phyloP scores from a whole-genome alignment of 2,797 vertebrate genomes.

The Tinamus major region DNA sequence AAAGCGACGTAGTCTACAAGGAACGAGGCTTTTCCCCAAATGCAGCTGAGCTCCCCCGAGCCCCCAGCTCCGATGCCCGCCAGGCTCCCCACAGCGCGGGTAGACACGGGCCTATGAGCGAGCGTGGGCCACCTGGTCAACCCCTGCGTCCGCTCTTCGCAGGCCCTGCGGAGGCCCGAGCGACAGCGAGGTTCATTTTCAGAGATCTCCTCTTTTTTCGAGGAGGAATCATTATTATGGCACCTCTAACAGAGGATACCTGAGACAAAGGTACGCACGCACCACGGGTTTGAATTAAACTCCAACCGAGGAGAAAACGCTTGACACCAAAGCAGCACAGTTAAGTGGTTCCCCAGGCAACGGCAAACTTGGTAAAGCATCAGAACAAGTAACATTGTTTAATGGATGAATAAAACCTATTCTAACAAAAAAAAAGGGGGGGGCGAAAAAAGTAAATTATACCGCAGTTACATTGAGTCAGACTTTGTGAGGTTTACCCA shows the following conservation, averaged over 20 bases:
- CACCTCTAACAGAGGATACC: neutral
- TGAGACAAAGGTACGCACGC: neutral
- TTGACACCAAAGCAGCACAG: neutral
- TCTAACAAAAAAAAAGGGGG: neutral
- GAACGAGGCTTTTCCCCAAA: neutral
- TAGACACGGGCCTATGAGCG: neutral
- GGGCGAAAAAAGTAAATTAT: neutral
- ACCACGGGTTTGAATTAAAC: neutral
- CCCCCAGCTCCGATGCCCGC: neutral
- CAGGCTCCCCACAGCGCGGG: neutral
- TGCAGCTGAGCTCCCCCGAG: neutral
- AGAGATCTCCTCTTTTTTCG: neutral
- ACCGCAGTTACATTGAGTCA: neutral
- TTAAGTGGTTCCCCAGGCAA: neutral
- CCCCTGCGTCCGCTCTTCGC: too few species aligned
- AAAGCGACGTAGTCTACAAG: neutral
- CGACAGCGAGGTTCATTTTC: neutral
- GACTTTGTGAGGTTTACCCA: neutral
- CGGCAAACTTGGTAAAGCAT: neutral
- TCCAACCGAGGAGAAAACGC: neutral
- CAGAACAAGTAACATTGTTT: neutral
- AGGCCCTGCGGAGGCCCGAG: neutral
- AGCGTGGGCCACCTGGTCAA: too few species aligned
- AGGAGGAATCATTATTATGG: neutral
- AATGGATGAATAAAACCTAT: neutral